A percentile compares a stretch with the other conserved stretches of the same genome.
Conservation (phyloP, 2,113 vertebrate species). For the Caracal caracal region DNA sequence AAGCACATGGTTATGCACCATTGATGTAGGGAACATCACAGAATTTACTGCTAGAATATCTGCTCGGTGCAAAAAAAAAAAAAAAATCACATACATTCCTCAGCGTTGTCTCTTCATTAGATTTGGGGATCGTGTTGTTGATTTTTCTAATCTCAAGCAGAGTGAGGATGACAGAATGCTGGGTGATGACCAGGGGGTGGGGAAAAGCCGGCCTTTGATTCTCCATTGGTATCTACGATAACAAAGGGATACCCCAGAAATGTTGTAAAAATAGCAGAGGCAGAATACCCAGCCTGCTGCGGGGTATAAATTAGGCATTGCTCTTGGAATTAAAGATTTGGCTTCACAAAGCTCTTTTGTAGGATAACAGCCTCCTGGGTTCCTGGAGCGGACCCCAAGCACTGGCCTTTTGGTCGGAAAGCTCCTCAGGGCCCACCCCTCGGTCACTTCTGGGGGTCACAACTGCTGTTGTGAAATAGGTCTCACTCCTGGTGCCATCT, state of each 20-base stretch:
- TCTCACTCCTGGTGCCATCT: fast-evolving
- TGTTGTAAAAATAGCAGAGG: constrained; percentile 76
- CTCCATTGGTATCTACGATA: constrained; percentile 60
- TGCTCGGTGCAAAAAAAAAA: constrained; percentile 45
- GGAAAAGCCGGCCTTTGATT: constrained; percentile 77
- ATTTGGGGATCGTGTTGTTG: not conserved
- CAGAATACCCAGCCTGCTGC: constrained; percentile 73
- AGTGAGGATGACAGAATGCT: constrained; percentile 19
- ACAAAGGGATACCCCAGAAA: constrained; percentile 83
- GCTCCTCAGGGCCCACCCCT: constrained; percentile 53
- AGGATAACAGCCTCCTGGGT: constrained; percentile 75
- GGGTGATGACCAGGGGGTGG: constrained; percentile 14
- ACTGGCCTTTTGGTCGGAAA: constrained; percentile 65
- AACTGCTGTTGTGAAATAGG: fast-evolving
- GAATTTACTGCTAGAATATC: constrained; percentile 72
- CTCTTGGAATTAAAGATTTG: constrained; percentile 82
- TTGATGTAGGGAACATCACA: constrained; percentile 62
- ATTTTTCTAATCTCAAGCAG: constrained; percentile 71
- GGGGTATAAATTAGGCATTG: constrained; percentile 80
- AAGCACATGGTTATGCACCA: constrained; percentile 69
- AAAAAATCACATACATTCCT: constrained; percentile 54
- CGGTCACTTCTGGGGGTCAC: too few species aligned
- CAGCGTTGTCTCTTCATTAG: constrained; percentile 40
- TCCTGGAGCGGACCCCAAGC: constrained; percentile 63
- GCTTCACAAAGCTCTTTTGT: constrained; percentile 84